Conservation (phyloP, 2,797 vertebrate genomes). For the Halcyon smyrnensis region DNA sequence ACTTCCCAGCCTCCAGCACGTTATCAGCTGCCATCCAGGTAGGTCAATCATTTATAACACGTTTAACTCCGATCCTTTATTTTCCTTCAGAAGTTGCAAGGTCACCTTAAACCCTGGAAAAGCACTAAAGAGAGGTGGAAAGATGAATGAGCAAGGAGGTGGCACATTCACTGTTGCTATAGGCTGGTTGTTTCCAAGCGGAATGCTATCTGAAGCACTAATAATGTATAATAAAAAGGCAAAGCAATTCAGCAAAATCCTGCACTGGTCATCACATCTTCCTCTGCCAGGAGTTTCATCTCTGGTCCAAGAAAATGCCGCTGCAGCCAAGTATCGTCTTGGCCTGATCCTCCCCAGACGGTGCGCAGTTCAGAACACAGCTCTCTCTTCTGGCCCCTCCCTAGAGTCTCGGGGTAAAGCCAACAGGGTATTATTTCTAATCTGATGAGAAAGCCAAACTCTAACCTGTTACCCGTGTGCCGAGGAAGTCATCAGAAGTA, state of each 20-base stretch:
- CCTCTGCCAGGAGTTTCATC: neutral
- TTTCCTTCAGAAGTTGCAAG: conserved; percentile 50
- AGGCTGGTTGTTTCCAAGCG: neutral
- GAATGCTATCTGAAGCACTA: neutral
- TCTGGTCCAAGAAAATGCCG: neutral
- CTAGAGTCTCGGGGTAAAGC: neutral
- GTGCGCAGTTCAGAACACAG: neutral
- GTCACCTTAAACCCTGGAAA: conserved; percentile 32
- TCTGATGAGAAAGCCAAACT: neutral
- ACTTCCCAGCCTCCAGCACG: conserved; percentile 13
- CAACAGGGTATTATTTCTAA: neutral
- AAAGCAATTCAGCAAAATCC: neutral
- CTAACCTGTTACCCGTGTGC: neutral
- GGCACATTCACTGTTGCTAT: rapidly evolving
- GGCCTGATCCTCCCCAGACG: neutral
- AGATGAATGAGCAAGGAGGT: neutral
- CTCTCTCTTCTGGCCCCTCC: neutral
- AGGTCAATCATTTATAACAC: conserved; percentile 52
- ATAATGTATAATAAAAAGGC: neutral
- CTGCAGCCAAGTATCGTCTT: neutral
- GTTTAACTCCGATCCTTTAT: conserved; percentile 1
- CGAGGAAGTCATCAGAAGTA: neutral
- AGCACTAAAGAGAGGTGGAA: neutral
- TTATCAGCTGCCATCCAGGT: conserved; percentile 40
- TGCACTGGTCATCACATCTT: neutral